These are phyloP conservation scores for Rhadinocentrus ornatus DNA, from an alignment of 2,797 vertebrate genomes.

Conservation along the genomic window DNA sequence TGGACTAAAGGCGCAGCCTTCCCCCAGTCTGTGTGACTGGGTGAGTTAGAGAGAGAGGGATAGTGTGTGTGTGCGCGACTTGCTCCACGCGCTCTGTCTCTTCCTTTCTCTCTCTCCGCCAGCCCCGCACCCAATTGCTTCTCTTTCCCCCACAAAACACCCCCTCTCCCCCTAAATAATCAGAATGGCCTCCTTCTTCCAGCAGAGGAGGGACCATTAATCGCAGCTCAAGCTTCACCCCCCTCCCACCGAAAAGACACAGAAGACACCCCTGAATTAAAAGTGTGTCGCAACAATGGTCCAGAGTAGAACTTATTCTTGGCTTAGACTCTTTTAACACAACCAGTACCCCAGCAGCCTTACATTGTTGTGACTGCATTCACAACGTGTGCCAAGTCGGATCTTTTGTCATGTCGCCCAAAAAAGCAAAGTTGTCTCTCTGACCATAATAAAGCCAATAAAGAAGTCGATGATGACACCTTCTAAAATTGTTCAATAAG, in stretches of 20 bases:
- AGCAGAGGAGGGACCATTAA: conserved; percentile 78
- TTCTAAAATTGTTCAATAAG: too few species aligned
- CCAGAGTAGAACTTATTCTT: conserved; percentile 74
- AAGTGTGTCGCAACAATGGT: conserved; percentile 85
- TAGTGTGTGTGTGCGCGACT: conserved; percentile 16
- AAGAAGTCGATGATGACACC: too few species aligned
- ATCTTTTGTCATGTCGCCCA: conserved; percentile 34
- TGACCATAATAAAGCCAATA: conserved; percentile 1
- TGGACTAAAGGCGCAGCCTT: conserved; percentile 72
- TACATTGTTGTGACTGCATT: conserved; percentile 56
- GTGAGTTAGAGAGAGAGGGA: conserved; percentile 12
- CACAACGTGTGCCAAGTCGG: conserved; percentile 65
- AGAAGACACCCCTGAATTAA: conserved; percentile 61
- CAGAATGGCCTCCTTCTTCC: conserved; percentile 78
- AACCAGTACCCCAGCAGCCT: conserved; percentile 57
- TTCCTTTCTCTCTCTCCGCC: conserved; percentile 64
- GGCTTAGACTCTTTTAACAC: conserved; percentile 55
- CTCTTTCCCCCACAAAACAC: conserved; percentile 42
- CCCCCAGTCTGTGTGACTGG: conserved; percentile 36
- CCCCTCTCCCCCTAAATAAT: conserved; percentile 78
- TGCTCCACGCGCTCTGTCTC: conserved; percentile 44
- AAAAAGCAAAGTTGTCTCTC: conserved; percentile 20
- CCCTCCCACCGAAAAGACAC: conserved; percentile 10
- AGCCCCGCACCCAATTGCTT: conserved; percentile 80
- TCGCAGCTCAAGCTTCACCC: conserved; percentile 36